These are phyloP conservation scores for Neodiprion virginianus DNA, from an alignment of 1,140 invertebrate species.

Conservation along the genomic window DNA sequence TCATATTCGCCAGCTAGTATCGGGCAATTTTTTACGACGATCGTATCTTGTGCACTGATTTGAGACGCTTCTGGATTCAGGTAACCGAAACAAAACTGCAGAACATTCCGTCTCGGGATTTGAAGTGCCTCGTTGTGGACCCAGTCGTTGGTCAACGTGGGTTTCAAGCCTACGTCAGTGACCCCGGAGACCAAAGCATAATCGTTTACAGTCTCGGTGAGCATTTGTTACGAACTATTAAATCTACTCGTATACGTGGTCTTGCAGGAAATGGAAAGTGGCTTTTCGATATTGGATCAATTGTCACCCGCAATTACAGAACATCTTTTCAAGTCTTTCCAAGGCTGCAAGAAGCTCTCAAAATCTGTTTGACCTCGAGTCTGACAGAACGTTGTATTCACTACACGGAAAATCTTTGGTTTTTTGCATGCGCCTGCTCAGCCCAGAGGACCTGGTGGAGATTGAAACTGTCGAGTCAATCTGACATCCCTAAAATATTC, in stretches of 20 bases:
- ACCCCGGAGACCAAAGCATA: conserved; percentile 40
- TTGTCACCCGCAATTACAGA: too few species aligned
- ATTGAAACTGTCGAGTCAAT: conserved; percentile 27
- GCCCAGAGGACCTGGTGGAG: conserved; percentile 38
- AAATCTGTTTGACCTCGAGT: neutral
- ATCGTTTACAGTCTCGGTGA: conserved; percentile 34
- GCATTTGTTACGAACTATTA: too few species aligned
- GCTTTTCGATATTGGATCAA: too few species aligned
- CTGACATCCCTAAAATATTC: conserved; percentile 26
- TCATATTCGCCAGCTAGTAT: neutral
- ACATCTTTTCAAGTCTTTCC: too few species aligned
- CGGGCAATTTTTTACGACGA: too few species aligned
- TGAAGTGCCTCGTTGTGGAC: conserved; percentile 35
- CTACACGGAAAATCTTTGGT: neutral
- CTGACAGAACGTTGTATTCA: neutral
- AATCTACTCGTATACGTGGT: too few species aligned
- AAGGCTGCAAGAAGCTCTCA: too few species aligned
- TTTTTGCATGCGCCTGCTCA: neutral
- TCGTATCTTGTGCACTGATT: neutral
- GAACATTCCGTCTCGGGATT: conserved; percentile 3
- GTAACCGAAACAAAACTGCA: neutral
- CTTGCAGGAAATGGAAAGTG: too few species aligned
- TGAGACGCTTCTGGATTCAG: neutral
- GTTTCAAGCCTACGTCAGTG: conserved; percentile 31
- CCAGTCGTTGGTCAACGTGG: conserved; percentile 23